Base-by-base conservation (phyloP, 2,113 vertebrate species). In the Leptosomus discolor region DNA sequence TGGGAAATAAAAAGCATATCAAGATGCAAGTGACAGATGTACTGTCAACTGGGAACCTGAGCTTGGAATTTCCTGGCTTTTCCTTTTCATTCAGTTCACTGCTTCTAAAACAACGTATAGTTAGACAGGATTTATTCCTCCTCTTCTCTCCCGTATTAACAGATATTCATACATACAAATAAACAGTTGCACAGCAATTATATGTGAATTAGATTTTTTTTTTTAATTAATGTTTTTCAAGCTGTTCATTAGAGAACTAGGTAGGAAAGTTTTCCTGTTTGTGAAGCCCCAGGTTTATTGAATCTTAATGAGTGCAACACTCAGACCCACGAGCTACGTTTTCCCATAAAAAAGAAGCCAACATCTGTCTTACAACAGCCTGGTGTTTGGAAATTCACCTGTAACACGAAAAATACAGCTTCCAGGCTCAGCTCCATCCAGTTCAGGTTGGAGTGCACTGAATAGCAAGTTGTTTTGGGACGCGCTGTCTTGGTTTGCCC, bases 61-160 rank as follows among this genome's bases (percentile, higher is more conserved):
- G 36, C 27, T 50, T 94, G 74, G 89, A 97, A 96, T 96, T 94
- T 94, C 87, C 71, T 90, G 88, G 20, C 19, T 84, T 87, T 95
- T 94, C 92, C 46, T 78, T 94, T 79, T 75, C 36, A 34, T 81
- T 37, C 23, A 34, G 8, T 65, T 87, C 34, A 14, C 32, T 76
- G 5, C 34, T 83, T 56, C 50, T 79, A 74, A 90, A 69, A 54
- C 22, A 37, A 67, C 43, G 22, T 41, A 17, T 24, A 48, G 30
- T 87, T 71, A 57, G 43, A 41, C 5, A 48, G 26, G 58, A 81
- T 64, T 82, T 22, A 43, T 79, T 54, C 22, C 26, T n/a, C 5
- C 30, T 43, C 26, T 69, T 77, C 5, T 58, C 32, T 91, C 17
- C 11, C 4, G 46, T 81, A n/a, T 74, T 81, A 79, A 45, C 5